phyloP scores from a whole-genome alignment of 2,113 vertebrate species.

The Perognathus longimembris region DNA sequence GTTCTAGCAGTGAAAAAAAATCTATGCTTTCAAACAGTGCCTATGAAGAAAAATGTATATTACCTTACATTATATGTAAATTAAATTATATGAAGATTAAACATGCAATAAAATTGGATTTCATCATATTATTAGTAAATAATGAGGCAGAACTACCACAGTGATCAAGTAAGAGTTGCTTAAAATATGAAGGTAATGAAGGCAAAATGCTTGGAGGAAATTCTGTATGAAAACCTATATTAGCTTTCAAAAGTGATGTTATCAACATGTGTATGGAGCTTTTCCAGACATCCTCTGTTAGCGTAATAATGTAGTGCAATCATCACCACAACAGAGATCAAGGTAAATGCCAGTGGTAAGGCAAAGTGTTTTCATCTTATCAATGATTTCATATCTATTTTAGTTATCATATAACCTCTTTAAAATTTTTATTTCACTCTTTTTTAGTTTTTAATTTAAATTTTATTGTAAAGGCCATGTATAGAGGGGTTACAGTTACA shows the following conservation, averaged over 20 bases:
- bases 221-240: background rate
- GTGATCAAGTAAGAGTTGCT: background rate
- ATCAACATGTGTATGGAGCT: background rate
- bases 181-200: constrained; percentile 33
- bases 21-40: background rate
- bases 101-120: background rate
- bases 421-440: no score
- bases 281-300: background rate
- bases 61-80: no score
- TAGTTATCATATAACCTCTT: background rate
- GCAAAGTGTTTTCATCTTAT: background rate
- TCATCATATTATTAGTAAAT: background rate
- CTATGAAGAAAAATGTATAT: background rate
- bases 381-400: constrained; percentile 1
- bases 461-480: no score
- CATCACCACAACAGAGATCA: background rate
- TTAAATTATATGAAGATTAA: no score
- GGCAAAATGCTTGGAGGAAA: constrained; percentile 15
- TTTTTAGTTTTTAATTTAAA: no score
- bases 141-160: background rate
- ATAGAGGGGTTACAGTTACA: no score
- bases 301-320: background rate
- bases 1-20: background rate
- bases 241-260: background rate
- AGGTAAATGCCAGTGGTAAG: background rate